Evolutionary conservation across 2,113 vertebrate genomes (phyloP).

Genomic region (Dryoscopus gambensis): DNA sequence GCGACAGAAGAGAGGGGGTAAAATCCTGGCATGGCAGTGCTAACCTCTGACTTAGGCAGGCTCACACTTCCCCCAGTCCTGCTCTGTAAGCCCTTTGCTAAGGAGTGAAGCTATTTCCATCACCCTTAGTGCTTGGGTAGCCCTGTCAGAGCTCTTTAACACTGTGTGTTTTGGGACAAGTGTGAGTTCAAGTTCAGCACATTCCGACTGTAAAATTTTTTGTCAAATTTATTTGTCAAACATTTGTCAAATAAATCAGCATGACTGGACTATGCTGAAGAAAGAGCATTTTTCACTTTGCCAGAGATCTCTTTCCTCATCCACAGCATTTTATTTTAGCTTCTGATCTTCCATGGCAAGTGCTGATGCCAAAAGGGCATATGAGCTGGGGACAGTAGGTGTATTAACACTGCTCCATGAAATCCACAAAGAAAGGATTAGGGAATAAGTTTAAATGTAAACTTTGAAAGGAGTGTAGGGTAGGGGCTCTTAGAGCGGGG

Average conservation of each 20-base stretch:
- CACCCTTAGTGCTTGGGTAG: not conserved
- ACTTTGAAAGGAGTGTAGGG: not conserved
- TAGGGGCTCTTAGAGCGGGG: not conserved
- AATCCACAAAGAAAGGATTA: not conserved
- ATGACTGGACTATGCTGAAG: not conserved
- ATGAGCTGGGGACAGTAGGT: fast-evolving
- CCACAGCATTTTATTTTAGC: not conserved
- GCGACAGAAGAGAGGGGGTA: not conserved
- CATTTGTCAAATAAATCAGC: not conserved
- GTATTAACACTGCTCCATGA: not conserved
- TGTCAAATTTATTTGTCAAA: not conserved
- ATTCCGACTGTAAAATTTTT: not conserved
- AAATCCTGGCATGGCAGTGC: not conserved
- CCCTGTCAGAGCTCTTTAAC: not conserved
- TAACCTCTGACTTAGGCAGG: not conserved
- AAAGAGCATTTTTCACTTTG: not conserved
- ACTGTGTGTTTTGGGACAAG: not conserved
- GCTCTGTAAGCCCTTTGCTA: not conserved
- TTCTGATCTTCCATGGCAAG: not conserved
- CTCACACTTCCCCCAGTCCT: not conserved
- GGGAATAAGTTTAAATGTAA: not conserved
- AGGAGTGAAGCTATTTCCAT: not conserved
- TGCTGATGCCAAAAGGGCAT: not conserved
- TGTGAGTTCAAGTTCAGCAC: not conserved
- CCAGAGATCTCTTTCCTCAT: not conserved